These are phyloP conservation scores for Ploceus nigricollis DNA, from an alignment of 2,113 vertebrate species.

Conservation along the genomic window DNA sequence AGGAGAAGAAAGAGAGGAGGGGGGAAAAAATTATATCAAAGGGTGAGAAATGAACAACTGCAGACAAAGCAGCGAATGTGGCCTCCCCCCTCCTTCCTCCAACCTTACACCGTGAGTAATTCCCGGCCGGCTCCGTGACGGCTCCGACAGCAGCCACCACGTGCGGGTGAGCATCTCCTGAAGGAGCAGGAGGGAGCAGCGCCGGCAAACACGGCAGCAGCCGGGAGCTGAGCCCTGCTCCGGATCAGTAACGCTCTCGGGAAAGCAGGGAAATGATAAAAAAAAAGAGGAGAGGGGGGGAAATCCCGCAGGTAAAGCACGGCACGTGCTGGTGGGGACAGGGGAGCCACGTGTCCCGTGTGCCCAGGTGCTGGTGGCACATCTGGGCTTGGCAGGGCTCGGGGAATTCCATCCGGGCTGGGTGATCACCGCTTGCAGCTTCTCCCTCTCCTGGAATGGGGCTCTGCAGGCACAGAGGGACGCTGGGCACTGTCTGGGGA, in stretches of 20 bases:
- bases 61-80: neutral
- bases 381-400: neutral
- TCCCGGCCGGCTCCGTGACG: neutral
- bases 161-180: slow-evolving; percentile 28
- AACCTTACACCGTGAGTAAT: slow-evolving; percentile 38
- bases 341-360: neutral
- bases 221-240: neutral
- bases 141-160: slow-evolving; percentile 1
- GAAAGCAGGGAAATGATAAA: neutral
- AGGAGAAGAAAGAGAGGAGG: neutral
- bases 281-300: fast-evolving
- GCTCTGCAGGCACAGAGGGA: neutral
- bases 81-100: neutral
- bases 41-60: slow-evolving; percentile 23
- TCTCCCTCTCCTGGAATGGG: neutral
- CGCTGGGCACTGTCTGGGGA: neutral
- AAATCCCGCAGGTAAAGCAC: neutral
- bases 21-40: neutral
- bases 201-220: neutral
- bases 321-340: fast-evolving
- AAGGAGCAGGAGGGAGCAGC: slow-evolving; percentile 15
- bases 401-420: fast-evolving
- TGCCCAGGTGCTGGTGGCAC: neutral
- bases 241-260: neutral
- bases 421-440: fast-evolving